Base-by-base conservation (phyloP, 2,797 vertebrate species). In the Pelodytes ibericus region DNA sequence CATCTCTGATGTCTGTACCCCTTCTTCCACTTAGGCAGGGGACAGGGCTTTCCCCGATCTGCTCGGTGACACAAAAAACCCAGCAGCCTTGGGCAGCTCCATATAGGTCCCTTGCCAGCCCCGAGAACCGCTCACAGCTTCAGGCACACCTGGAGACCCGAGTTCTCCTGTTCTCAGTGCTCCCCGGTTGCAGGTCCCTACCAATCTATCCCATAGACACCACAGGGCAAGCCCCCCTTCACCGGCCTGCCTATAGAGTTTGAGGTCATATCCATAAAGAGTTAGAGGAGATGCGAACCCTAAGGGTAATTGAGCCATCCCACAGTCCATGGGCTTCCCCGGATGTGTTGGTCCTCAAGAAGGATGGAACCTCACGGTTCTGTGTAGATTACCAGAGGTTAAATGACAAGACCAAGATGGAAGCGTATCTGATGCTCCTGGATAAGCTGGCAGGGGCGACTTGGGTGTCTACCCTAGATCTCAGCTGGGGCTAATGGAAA, bases 291-390 rank as follows among this genome's bases (percentile, higher is more conserved):
- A 67, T 67, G 64, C 9, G 10, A 15, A 16, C n/a, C 1, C n/a
- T 68, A 9, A 2, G 9, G 44, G 41, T 53, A 5, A 68, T 68
- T 2, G 2, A 22, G 11, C 27, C 29, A 0, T 53, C 65, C 5
- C 47, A 33, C 16, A 56, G 65, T 13, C 47, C 27, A 2, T 68
- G 27, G 51, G 27, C 30, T 8, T 15, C 49, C 22, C 66, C 66
- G 3, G 13, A 25, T 6, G 66, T 57, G 3, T 29, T 69, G n/a
- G 66, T 59, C 1, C 53, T 33, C 20, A 58, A 71, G 13, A 71
- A 67, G 10, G 44, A 67, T 51, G 41, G 25, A 10, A 67, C 16
- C 10, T 44, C 22, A 13, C 2, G 26, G 10, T 41, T 65, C 7
- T 36, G 31, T 26, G 8, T 65, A 26, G 62, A 65, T 20, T 44